Base-by-base conservation (phyloP, 2,797 vertebrate species). In the Pseudomugil gertrudae region DNA sequence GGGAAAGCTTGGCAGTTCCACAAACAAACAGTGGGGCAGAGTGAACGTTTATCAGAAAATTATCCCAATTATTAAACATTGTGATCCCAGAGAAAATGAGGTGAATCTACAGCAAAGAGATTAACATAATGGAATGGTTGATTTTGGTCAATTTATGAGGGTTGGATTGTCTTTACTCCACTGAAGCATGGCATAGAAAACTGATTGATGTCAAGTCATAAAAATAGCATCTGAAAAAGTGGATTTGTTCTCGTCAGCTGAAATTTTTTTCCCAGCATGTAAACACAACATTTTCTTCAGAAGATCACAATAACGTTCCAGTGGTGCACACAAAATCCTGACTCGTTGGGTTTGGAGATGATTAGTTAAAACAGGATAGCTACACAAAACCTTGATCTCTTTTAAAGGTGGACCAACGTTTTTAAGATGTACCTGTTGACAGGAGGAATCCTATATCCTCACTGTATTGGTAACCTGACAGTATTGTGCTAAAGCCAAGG, bases 141-240 rank as follows among this genome's bases (percentile, higher is more conserved):
- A 77, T 90, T 85, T 88, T 90, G 89, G 89, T 90, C 87, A 79
- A 71, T 76, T 84, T 82, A 70, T 72, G 80, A 71, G 50, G 79
- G 68, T 89, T 85, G 86, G 90, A 92, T 92, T 92, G 91, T 92
- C 91, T 86, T 90, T 84, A 87, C 75, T 83, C 84, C 66, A 84
- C 73, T 58, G 59, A 74, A 83, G 63, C 66, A 72, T 87, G 84
- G 81, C 85, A 89, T 91, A 88, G 77, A 88, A 84, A 85, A 81
- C 75, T 83, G 80, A 87, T 87, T 90, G 80, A 87, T 84, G 74
- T 79, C 1, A n/a, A 73, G 76, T 80, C 71, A 63, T 78, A 76
- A 76, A 86, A 88, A 74, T 66, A 83, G 69, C 54, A 57, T 72
- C 70, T 76, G 40, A 61, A 69, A 72, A 67, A 78, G 64, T 26